Base-by-base conservation (phyloP, 2,797 vertebrate genomes). In the Aulostomus chinensis region DNA sequence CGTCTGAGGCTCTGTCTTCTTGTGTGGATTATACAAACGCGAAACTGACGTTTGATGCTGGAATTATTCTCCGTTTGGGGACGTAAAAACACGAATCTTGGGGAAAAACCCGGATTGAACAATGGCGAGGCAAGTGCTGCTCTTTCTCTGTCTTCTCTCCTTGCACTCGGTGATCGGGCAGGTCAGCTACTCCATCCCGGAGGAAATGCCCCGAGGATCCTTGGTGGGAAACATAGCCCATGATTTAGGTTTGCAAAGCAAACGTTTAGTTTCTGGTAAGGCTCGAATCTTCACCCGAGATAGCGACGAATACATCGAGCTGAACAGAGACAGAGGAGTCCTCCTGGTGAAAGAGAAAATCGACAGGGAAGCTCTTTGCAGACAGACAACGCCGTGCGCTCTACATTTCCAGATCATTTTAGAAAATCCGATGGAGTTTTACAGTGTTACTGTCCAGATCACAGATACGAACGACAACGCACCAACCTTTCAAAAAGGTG, bases 351-450 rank as follows among this genome's bases (percentile, higher is more conserved):
- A 82, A 48, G 89, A 94, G 43, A 87, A 80, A 42, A 91, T 95
- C 66, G 94, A 95, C 51, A 86, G 94, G 47, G 94, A 95, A 81
- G 80, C 83, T 47, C 85, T 95, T 0, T 95, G 94, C 38, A 90
- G 75, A 3, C 37, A 90, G 0, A 78, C 85, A 7, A 69, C 87
- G 4, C 89, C 83, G 1, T 96, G 94, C 34, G 83, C 88, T 7
- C 59, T 95, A 42, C 86, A 91, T 86, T 91, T 95, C 63, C 90
- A 94, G 69, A 83, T 95, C 10, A 85, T 95, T 53, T 61, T 93
- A 5, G 94, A 96, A 36, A 92, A 86, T 20, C 94, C 93, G 0
- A 91, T 95, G 40, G 92, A 94, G 51, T 77, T 95, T 29, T 93
- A 91, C 26, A 88, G 73, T 0, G 86, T 93, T 12, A 83, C 84